phyloP scores from a whole-genome alignment of 2,888 invertebrate genomes.

The Baccha elongata region DNA sequence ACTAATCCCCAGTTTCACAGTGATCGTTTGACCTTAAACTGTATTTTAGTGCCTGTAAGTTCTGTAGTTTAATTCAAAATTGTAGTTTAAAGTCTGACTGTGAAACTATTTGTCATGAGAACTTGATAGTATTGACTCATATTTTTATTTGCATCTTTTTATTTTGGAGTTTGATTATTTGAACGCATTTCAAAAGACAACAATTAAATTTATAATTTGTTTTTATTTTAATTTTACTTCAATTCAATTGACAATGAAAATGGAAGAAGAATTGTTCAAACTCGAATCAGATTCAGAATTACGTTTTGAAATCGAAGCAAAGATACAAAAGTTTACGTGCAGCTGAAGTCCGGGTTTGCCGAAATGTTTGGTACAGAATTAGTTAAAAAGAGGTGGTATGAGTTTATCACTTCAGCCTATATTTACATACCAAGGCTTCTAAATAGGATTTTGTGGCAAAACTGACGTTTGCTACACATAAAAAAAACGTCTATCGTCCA shows the following conservation, averaged over 20 bases:
- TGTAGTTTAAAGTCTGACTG: too few relatives aligned
- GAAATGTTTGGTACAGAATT: constrained; percentile 99
- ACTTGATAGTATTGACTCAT: too few relatives aligned
- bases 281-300: constrained; percentile 94
- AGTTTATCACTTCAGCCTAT: constrained; percentile 93
- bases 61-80: too few relatives aligned
- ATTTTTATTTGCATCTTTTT: too few relatives aligned
- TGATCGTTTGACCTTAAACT: too few relatives aligned
- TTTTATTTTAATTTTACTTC: background rate
- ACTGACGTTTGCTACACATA: constrained; percentile 97
- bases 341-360: constrained; percentile 94
- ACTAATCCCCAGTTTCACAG: too few relatives aligned
- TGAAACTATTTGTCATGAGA: too few relatives aligned
- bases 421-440: constrained; percentile 97
- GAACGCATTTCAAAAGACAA: too few relatives aligned
- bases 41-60: too few relatives aligned
- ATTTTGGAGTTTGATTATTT: too few relatives aligned
- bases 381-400: constrained; percentile 95
- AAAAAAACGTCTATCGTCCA: constrained; percentile 97
- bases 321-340: constrained; percentile 91
- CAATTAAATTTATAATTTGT: background rate
- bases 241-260: constrained; percentile 38
- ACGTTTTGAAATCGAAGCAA: constrained; percentile 96
- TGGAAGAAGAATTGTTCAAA: constrained; percentile 86
- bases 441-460: constrained; percentile 91